Conservation (phyloP, 2,797 vertebrate species). For the Hippoglossus hippoglossus region DNA sequence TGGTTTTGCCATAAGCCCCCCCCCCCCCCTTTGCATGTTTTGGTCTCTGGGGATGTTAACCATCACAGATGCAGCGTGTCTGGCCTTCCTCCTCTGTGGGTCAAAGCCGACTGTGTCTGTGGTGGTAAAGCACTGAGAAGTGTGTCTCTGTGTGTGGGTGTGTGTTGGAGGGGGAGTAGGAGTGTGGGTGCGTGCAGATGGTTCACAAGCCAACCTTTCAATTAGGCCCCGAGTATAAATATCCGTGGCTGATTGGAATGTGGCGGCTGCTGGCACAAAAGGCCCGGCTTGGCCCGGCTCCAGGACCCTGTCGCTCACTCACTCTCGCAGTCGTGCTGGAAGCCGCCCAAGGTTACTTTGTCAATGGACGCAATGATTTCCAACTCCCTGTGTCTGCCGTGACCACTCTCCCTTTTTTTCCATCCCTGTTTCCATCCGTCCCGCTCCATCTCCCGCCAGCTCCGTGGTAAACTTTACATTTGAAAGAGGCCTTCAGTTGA, state of each 20-base stretch:
- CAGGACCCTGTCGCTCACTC: slow-evolving; percentile 80
- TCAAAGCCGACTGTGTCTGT: slow-evolving; percentile 67
- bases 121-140: slow-evolving; percentile 52
- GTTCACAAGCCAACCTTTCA: slow-evolving; percentile 84
- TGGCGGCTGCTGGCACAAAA: slow-evolving; percentile 82
- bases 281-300: slow-evolving; percentile 74
- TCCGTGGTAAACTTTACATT: slow-evolving; percentile 55
- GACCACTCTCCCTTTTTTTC: slow-evolving; percentile 55
- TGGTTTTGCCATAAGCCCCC: slow-evolving; percentile 31
- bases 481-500: slow-evolving; percentile 66
- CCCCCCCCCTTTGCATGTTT: slow-evolving; percentile 32
- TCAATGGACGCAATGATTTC: slow-evolving; percentile 80
- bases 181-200: slow-evolving; percentile 76
- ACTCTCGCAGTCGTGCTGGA: slow-evolving; percentile 75
- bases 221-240: slow-evolving; percentile 83
- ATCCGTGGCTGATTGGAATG: slow-evolving; percentile 83
- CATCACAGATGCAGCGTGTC: slow-evolving; percentile 59
- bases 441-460: slow-evolving; percentile 41
- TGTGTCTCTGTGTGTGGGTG: slow-evolving; percentile 38
- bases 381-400: slow-evolving; percentile 65
- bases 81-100: slow-evolving; percentile 66
- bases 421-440: slow-evolving; percentile 42
- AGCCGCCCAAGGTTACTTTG: slow-evolving; percentile 81
- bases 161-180: slow-evolving; percentile 47
- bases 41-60: slow-evolving; percentile 54